A percentile compares a stretch with the other conserved stretches of the same genome.
phyloP scores from a whole-genome alignment of 2,113 vertebrate genomes.

The Gavialis gangeticus region DNA sequence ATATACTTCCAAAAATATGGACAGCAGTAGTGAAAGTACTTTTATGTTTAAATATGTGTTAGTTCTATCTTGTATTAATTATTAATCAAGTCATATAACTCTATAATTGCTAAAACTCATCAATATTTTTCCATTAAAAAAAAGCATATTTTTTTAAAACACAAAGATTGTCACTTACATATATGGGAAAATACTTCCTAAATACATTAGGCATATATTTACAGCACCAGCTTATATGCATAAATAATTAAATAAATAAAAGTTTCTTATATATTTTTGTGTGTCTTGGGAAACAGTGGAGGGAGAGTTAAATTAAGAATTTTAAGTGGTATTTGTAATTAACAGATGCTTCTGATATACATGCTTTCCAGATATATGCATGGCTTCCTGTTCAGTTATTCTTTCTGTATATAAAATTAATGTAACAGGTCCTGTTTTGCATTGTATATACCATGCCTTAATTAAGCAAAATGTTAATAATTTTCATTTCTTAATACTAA shows the following conservation, averaged over 20 bases:
- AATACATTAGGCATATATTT: not conserved
- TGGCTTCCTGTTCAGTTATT: not conserved
- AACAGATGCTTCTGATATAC: not conserved
- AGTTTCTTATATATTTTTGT: not conserved
- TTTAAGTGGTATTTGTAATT: not conserved
- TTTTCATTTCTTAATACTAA: not conserved
- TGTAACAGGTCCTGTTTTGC: not conserved
- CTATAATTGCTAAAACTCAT: conserved; percentile 5
- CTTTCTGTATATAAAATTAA: not conserved
- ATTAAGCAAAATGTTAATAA: not conserved
- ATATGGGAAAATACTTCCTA: not conserved
- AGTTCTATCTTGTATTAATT: not conserved
- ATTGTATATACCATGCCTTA: not conserved
- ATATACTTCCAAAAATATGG: conserved; percentile 66
- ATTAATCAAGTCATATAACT: conserved; percentile 37
- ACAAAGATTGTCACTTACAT: not conserved
- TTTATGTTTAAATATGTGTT: conserved; percentile 66
- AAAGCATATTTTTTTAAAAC: conserved; percentile 9
- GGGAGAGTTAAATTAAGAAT: not conserved
- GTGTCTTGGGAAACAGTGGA: not conserved
- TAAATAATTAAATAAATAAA: not conserved
- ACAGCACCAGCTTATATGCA: not conserved
- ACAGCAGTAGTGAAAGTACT: conserved; percentile 68
- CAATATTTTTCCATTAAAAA: not conserved
- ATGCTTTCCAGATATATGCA: not conserved